Percentiles rank a stretch among this genome's conserved stretches.
Evolutionary conservation across 1,140 invertebrate genomes (phyloP).

Genomic region (Bombus pascuorum): DNA sequence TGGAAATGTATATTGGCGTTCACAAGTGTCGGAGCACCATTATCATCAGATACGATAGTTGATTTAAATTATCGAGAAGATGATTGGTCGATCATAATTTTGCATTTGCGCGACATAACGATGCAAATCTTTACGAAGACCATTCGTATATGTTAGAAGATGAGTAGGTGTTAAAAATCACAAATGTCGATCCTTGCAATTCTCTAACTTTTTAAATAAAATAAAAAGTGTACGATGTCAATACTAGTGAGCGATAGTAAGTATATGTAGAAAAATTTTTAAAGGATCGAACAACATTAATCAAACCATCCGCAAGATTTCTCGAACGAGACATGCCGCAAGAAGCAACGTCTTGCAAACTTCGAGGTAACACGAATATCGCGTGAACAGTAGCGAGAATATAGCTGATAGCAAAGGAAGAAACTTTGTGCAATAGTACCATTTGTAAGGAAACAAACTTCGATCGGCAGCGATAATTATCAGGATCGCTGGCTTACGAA

Average conservation of each 20-base stretch:
- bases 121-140: no score
- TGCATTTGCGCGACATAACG: no score
- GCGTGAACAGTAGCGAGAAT: background rate
- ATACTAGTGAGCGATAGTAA: background rate
- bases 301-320: background rate
- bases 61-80: no score
- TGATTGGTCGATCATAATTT: no score
- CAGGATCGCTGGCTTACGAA: background rate
- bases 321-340: background rate
- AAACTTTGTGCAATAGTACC: background rate
- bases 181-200: background rate
- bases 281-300: background rate
- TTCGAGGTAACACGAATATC: background rate
- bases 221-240: background rate
- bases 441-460: background rate
- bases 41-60: no score
- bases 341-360: background rate
- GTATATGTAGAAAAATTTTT: background rate
- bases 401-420: background rate
- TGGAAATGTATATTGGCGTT: no score
- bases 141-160: no score
- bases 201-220: background rate
- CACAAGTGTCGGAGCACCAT: no score
- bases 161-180: no score
- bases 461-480: slow-evolving; percentile 23